Evolutionary conservation across 2,797 vertebrate genomes (phyloP).

Genomic region (Anolis apletophallus): DNA sequence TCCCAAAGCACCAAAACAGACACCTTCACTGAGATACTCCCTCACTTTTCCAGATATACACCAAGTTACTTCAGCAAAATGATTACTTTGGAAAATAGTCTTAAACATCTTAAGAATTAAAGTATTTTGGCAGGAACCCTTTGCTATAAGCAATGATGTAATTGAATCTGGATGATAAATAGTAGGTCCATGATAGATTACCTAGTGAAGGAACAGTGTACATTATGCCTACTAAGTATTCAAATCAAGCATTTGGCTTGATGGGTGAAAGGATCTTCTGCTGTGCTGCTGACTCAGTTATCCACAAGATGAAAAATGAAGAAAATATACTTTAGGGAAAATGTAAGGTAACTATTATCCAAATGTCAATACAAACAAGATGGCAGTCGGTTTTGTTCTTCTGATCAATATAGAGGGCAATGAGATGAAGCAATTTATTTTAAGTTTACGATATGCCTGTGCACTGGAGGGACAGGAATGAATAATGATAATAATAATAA

Average conservation of each 20-base stretch:
- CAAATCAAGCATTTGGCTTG: background rate
- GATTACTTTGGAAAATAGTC: background rate
- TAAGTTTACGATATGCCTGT: background rate
- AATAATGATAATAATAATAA: too few species aligned
- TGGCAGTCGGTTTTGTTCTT: background rate
- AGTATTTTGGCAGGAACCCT: slow-evolving; percentile 13
- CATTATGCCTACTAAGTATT: background rate
- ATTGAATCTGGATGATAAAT: slow-evolving; percentile 1
- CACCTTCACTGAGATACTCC: background rate
- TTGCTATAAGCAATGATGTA: background rate
- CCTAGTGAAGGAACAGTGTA: slow-evolving; percentile 20
- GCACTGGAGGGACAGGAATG: background rate
- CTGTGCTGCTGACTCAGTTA: background rate
- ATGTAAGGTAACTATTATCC: background rate
- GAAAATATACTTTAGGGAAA: background rate
- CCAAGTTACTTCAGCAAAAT: background rate
- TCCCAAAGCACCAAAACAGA: background rate
- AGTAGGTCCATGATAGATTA: background rate
- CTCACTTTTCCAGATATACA: slow-evolving; percentile 28
- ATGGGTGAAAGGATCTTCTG: background rate
- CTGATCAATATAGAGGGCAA: background rate
- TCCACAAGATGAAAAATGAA: slow-evolving; percentile 6
- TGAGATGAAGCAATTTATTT: background rate
- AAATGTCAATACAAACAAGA: background rate
- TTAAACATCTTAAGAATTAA: slow-evolving; percentile 20